Base-by-base conservation (phyloP, 2,888 invertebrate genomes). In the Phalangium opilio region DNA sequence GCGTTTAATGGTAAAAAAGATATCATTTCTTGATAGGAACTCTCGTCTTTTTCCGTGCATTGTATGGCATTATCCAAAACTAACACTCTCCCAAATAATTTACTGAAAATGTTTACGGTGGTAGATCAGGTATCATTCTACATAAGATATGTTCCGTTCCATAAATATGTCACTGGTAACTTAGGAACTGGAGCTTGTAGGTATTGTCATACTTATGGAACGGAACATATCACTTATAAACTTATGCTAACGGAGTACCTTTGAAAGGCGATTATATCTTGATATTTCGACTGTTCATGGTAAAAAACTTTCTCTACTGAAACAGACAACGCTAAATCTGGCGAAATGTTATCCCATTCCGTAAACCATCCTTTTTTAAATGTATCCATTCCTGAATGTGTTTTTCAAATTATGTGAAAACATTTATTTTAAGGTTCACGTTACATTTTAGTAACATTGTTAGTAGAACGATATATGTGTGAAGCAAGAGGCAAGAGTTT, bases 21-120 rank as follows among this genome's bases (percentile, higher is more conserved):
- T 59, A 98, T 86, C 93, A 95, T 95, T 71, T 98, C 98, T 67
- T 96, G 96, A 67, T 98, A 98, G 0, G 93, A 78, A 67, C 86
- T 93, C 67, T 98, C 98, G 71, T 98, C 98, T 58, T 77, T 76
- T 64, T 95, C 83, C 1, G 95, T 87, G 61, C 91, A 93, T 64
- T 98, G 98, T 57, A 98, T 91, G 20, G 95, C 85, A 19, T 91
- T 93, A 69, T 98, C 96, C 38, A 98, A 70, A 2, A 93, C 79
- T 41, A 98, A 68, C 2, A 83, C 86, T 61, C 72, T 79, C 0
- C 98, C 98, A 63, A 90, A 80, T 38, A 77, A 73, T 59, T 73
- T 74, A 50, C 82, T 82, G 64, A 11, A 69, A 64, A 55, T 27
- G 27, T 7, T 27, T 27, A 27, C n/a, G 4, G 14, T 45, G n/a